Evolutionary conservation across 2,113 vertebrate genomes (phyloP), one percentile per base, ranked within the genome.

Genomic region (Cebus imitator): DNA sequence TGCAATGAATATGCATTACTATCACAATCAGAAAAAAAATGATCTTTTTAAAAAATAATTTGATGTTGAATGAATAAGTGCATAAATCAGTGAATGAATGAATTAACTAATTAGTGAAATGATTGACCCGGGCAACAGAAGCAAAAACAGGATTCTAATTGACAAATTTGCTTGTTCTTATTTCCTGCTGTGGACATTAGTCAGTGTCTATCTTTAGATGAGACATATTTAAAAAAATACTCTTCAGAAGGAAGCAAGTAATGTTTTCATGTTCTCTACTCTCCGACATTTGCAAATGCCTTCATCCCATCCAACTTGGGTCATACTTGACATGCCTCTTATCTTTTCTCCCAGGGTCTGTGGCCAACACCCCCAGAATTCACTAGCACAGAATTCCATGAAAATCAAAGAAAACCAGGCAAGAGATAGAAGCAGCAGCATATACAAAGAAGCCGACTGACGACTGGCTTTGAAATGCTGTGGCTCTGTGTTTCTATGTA

Each of bases 31-130:
- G 68, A 72, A 94, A 92, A 96, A 96, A 92, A 93, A 68, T 1
- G 43, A 73, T 94, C 75, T 80, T 95, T 93, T 35, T 23, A 0
- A 55, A 90, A 95, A 94, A 90, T 57, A 96, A 96, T 88, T 96
- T 87, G 45, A 95, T 91, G 90, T 82, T 13, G 23, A 94, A 87
- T 76, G 83, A 97, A 66, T 84, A 97, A 37, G 68, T 83, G 55
- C 94, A 66, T 95, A 96, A 66, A 92, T 95, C 76, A 87, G 85
- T 95, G 94, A 96, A 97, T 90, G 95, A 97, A 95, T 96, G 97
- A 96, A 98, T 97, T 3, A 96, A 95, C 92, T 97, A 90, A 97
- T 97, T 96, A 97, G 90, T 25, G 37, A 88, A 96, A 90, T 94
- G 90, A 96, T 83, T 97, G 96, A 96, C 96, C 81, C 21, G 55